phyloP scores from a whole-genome alignment of 2,888 invertebrate species.

The Tiphia femorata region DNA sequence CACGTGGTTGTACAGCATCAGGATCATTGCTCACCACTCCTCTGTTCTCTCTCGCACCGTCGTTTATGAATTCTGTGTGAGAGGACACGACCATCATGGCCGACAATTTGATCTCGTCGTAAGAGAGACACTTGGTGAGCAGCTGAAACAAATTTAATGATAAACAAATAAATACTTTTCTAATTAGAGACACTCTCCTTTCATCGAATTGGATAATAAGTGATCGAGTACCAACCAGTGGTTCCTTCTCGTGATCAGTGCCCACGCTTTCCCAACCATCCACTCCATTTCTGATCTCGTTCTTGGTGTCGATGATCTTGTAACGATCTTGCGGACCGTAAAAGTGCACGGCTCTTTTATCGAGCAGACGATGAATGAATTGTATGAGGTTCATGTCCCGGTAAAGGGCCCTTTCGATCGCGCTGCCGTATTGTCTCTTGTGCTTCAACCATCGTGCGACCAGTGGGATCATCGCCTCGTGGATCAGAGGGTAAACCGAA shows the following conservation, averaged over 20 bases:
- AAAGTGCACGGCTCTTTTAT: slow-evolving; percentile 73
- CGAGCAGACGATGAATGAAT: slow-evolving; percentile 73
- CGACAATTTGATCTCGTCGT: slow-evolving; percentile 76
- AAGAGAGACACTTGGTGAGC: slow-evolving; percentile 73
- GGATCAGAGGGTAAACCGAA: slow-evolving; percentile 78
- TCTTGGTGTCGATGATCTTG: slow-evolving; percentile 69
- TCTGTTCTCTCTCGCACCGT: slow-evolving; percentile 72
- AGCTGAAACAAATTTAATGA: slow-evolving; percentile 44
- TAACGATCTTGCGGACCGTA: slow-evolving; percentile 70
- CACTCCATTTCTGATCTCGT: slow-evolving; percentile 63
- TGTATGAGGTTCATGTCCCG: slow-evolving; percentile 73
- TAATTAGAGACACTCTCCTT: not conserved
- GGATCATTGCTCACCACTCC: slow-evolving; percentile 70
- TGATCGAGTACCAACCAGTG: slow-evolving; percentile 59
- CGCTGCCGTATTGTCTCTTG: slow-evolving; percentile 71
- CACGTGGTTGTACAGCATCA: slow-evolving; percentile 68
- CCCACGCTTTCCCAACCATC: slow-evolving; percentile 75
- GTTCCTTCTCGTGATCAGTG: slow-evolving; percentile 71
- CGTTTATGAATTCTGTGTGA: slow-evolving; percentile 74
- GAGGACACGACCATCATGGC: slow-evolving; percentile 75
- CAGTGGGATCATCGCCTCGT: slow-evolving; percentile 75
- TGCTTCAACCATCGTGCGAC: slow-evolving; percentile 77
- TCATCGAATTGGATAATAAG: not conserved
- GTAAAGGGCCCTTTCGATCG: slow-evolving; percentile 72
- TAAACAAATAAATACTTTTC: not conserved